Evolutionary conservation across 2,888 invertebrate species (phyloP), one percentile per base, ranked within the genome.

Genomic region (Polyploca ridens): DNA sequence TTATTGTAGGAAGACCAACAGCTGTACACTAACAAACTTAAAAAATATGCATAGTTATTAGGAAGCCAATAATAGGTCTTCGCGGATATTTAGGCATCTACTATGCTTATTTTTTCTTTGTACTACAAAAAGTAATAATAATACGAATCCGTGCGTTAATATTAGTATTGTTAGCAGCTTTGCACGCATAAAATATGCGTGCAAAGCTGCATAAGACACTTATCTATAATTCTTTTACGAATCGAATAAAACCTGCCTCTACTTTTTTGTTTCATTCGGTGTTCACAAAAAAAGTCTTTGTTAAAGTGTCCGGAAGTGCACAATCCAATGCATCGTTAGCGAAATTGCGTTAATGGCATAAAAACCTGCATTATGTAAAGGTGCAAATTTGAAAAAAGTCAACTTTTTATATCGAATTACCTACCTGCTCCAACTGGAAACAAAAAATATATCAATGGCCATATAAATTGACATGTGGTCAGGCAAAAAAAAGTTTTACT

Each of bases 291-390:
- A 49, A 54, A 77, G 69, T 74, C 77, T 76, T 66, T 35, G 65
- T 65, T 76, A 84, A 83, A 82, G 82, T 76, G 74, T 71, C 84
- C 86, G 88, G 91, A 90, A 89, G 82, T 83, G 64, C 71, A 73
- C 85, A 81, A 88, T 90, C 85, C 76, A 78, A 83, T 77, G 83
- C 82, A 85, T 90, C 89, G 89, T 91, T 92, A 90, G 85, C 80
- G 71, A 83, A 87, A 90, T 90, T 86, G 83, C 79, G 76, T 83
- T 83, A 89, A 85, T 83, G 73, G 81, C 82, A 84, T 86, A 88
- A 90, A 90, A 90, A 89, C 81, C 71, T 69, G 76, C 81, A 84
- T 89, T 83, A 83, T 82, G 79, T 76, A 72, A 80, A 83, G 89
- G 90, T 89, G 90, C 87, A 87, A 92, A 91, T 89, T 88, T 74